Percentiles rank a stretch among this genome's conserved stretches.
phyloP scores from a whole-genome alignment of 2,888 invertebrate genomes.

The Nephrocerus scutellatus region DNA sequence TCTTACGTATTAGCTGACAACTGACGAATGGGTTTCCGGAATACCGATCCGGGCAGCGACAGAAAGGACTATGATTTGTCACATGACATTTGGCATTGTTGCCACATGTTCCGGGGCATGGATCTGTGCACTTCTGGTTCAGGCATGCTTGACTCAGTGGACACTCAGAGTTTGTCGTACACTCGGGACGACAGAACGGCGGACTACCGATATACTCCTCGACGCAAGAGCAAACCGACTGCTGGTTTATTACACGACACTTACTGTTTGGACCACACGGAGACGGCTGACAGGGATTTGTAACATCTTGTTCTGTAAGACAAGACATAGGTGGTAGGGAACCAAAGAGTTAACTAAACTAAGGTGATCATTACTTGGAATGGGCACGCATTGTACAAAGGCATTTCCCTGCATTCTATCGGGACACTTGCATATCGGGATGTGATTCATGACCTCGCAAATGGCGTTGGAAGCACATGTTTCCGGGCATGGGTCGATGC shows the following conservation, averaged over 20 bases:
- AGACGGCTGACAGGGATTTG: slow-evolving; percentile 56
- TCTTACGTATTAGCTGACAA: slow-evolving; percentile 52
- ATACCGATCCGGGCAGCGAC: slow-evolving; percentile 57
- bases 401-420: slow-evolving; percentile 62
- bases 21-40: slow-evolving; percentile 62
- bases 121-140: slow-evolving; percentile 63
- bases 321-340: not conserved
- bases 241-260: slow-evolving; percentile 65
- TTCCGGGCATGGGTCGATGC: slow-evolving; percentile 65
- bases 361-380: slow-evolving; percentile 48
- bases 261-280: slow-evolving; percentile 79
- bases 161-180: slow-evolving; percentile 66
- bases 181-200: slow-evolving; percentile 66
- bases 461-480: slow-evolving; percentile 64
- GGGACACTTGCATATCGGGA: slow-evolving; percentile 59
- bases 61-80: slow-evolving; percentile 69
- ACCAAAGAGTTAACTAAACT: not conserved
- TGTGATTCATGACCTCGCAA: slow-evolving; percentile 68
- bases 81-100: slow-evolving; percentile 66
- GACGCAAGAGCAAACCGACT: slow-evolving; percentile 64
- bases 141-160: slow-evolving; percentile 63
- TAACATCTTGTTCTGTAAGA: slow-evolving; percentile 32
- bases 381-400: slow-evolving; percentile 56
- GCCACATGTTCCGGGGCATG: slow-evolving; percentile 68
- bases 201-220: slow-evolving; percentile 58